Evolutionary conservation across 2,113 vertebrate genomes (phyloP).

Genomic region (Arenaria interpres): DNA sequence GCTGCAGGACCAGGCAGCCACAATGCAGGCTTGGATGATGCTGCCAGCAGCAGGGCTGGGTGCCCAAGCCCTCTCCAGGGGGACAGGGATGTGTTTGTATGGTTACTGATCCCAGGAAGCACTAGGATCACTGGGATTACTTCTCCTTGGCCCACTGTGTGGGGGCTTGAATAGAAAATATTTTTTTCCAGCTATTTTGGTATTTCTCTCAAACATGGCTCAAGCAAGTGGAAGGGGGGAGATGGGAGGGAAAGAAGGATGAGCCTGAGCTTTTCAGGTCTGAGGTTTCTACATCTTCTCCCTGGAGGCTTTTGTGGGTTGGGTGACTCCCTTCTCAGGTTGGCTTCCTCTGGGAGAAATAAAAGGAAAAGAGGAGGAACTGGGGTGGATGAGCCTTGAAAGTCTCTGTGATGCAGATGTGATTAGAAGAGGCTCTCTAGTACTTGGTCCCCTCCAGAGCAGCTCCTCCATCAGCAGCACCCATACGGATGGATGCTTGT

Average conservation of each 20-base stretch:
- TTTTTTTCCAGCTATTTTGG: neutral
- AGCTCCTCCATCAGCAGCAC: neutral
- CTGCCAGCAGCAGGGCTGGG: neutral
- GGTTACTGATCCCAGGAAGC: neutral
- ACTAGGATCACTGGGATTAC: neutral
- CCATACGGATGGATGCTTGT: rapidly evolving
- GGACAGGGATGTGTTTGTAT: neutral
- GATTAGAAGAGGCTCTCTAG: neutral
- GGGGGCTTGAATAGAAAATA: neutral
- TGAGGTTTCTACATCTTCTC: neutral
- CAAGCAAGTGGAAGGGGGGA: neutral
- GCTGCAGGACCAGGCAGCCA: neutral
- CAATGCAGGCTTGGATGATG: neutral
- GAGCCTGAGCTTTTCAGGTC: neutral
- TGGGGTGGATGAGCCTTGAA: neutral
- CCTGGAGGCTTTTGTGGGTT: neutral
- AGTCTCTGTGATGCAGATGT: neutral
- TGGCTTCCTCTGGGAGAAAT: neutral
- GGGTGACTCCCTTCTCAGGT: neutral
- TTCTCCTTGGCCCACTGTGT: neutral
- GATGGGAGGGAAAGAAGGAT: rapidly evolving
- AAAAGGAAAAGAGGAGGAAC: neutral
- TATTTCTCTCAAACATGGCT: neutral
- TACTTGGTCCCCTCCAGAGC: neutral
- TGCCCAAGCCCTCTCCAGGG: neutral